Conservation (phyloP, 2,113 vertebrate species). For the Pelusios castaneus region DNA sequence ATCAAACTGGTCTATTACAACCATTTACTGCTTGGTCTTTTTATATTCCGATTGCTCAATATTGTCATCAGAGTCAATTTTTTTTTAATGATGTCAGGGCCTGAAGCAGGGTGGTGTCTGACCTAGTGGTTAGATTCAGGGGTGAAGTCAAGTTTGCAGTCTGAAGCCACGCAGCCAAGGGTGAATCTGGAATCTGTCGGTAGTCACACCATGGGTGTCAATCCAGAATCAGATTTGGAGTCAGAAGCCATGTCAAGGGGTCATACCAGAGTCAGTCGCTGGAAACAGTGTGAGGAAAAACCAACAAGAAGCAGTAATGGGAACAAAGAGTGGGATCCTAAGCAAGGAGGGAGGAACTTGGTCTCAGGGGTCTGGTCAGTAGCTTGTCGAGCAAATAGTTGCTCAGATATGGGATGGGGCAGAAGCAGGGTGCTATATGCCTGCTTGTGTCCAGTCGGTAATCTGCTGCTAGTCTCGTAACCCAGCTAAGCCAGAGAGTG, state of each 20-base stretch:
- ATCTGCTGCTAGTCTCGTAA: too few relatives aligned
- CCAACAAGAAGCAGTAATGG: neutral
- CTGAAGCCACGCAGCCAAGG: neutral
- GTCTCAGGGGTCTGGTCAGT: neutral
- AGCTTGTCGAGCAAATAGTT: neutral
- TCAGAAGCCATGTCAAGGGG: too few relatives aligned
- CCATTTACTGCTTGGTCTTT: neutral
- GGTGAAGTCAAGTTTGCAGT: neutral
- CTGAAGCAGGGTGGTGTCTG: neutral
- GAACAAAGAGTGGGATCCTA: neutral
- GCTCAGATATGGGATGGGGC: neutral
- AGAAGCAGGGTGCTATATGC: neutral
- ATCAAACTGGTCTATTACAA: neutral
- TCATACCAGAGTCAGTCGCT: neutral
- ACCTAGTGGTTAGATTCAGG: neutral
- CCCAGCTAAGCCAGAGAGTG: neutral
- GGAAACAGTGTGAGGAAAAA: neutral
- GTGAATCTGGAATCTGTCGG: neutral
- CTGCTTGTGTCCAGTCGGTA: too few relatives aligned
- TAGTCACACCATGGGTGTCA: too few relatives aligned
- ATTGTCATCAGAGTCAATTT: neutral
- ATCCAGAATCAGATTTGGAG: too few relatives aligned
- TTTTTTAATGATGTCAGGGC: neutral
- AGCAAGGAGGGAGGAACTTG: neutral
- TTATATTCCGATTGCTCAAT: neutral